Base-by-base conservation (phyloP, 1,140 invertebrate species). In the Dryas iulia region DNA sequence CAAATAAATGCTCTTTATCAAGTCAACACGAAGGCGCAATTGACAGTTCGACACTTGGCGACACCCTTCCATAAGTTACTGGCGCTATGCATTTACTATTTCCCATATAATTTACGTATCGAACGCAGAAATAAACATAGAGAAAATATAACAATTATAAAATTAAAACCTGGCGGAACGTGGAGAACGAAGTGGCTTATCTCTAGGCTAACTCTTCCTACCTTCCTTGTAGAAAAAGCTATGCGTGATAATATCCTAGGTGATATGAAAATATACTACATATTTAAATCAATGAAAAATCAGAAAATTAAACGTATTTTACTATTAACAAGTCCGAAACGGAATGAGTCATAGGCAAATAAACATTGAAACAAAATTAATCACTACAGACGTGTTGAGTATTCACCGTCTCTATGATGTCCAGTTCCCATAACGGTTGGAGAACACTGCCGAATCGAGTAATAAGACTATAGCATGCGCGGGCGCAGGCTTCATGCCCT, bases 361-460 rank as follows among this genome's bases (percentile, higher is more conserved):
- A 62, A 70, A 59, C 28, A 56, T 71, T 67, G 76, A 78, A 77
- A 74, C 71, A 76, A 74, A 68, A 30, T 67, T 59, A 39, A 67
- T 61, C 14, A 59, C 25, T 60, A 56, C 24, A 59, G 69, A 83
- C 81, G 82, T 81, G 81, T 80, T 31, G 69, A 68, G 78, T 75
- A 82, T 82, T 59, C 39, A 52, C 63, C 60, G 61, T 72, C 72
- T 77, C 75, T 85, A 82, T 76, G 83, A 85, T 82, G 79, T 80
- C 79, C 79, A 83, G 75, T 78, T 73, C 69, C 77, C 60, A 78
- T 87, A 87, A 89, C 87, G 84, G 87, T 83, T 73, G 77, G 77
- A 82, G 79, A 78, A 66, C 75, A 76, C 77, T 77, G 79, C 69
- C 81, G 77, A 84, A 83, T 75, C 71, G 74, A 79, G 85, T 85